Evolutionary conservation across 2,113 vertebrate genomes (phyloP).

Genomic region (Oryzias javanicus): DNA sequence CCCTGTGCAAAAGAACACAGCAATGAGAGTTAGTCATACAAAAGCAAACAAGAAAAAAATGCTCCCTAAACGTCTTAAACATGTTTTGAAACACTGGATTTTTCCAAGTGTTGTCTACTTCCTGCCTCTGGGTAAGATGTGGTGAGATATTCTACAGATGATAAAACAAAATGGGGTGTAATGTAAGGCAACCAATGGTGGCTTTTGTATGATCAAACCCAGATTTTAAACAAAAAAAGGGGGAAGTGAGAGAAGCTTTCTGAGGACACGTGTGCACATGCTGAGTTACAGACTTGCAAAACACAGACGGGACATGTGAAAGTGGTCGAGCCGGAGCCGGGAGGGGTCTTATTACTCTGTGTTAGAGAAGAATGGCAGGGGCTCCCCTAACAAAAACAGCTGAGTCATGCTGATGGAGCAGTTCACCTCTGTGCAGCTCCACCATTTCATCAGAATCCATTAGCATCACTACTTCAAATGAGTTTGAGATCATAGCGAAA

Average conservation of each 20-base stretch:
- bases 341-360: conserved; percentile 12
- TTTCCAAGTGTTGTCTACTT: too few relatives aligned
- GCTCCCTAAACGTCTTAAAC: too few relatives aligned
- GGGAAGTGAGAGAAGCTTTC: not conserved
- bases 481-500: too few relatives aligned
- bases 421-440: conserved; percentile 28
- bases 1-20: conserved; percentile 75
- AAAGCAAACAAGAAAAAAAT: too few relatives aligned
- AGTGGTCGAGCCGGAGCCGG: conserved; percentile 13
- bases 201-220: conserved; percentile 26
- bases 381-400: conserved; percentile 36
- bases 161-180: conserved; percentile 13
- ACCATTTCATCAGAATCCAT: conserved; percentile 2
- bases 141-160: not conserved
- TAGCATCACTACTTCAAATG: conserved; percentile 16
- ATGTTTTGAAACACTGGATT: too few relatives aligned
- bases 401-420: conserved; percentile 61
- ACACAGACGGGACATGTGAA: conserved; percentile 27
- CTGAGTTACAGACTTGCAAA: conserved; percentile 7
- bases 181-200: conserved; percentile 43
- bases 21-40: not conserved
- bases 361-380: conserved; percentile 25
- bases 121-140: too few relatives aligned
- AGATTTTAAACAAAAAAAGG: not conserved
- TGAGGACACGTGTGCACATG: conserved; percentile 7